A percentile compares a stretch with the other conserved stretches of the same genome.
Evolutionary conservation across 2,888 invertebrate species (phyloP).

Genomic region (Podabrus alpinus): DNA sequence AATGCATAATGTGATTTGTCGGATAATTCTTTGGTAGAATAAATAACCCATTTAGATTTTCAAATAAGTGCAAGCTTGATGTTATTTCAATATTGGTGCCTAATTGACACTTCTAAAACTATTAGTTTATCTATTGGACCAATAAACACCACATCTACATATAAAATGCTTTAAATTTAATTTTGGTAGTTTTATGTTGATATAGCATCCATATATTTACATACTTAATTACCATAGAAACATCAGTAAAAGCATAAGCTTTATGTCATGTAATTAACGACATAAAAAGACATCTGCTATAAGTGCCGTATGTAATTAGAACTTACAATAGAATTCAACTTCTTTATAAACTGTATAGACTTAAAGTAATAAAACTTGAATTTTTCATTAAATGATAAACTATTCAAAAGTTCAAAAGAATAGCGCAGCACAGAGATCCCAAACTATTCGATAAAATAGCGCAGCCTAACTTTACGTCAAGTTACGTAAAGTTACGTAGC

Average conservation of each 20-base stretch:
- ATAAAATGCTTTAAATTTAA: not conserved
- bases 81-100: constrained; percentile 2
- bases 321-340: not conserved
- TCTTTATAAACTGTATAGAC: no score
- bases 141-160: not conserved
- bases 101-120: not conserved
- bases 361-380: not conserved
- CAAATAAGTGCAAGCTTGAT: constrained; percentile 14
- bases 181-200: not conserved
- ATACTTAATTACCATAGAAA: not conserved
- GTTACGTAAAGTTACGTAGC: no score
- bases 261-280: not conserved
- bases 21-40: constrained; percentile 23
- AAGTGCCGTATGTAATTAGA: not conserved
- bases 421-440: no score
- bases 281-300: not conserved
- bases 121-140: not conserved
- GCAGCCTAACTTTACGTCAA: no score
- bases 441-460: no score
- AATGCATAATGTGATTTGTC: constrained; percentile 31
- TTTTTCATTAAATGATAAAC: no score
- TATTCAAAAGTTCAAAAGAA: no score
- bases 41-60: constrained; percentile 24
- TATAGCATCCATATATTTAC: not conserved
- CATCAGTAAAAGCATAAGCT: not conserved